phyloP scores from a whole-genome alignment of 2,888 invertebrate genomes.

The Acrocera orbiculus region DNA sequence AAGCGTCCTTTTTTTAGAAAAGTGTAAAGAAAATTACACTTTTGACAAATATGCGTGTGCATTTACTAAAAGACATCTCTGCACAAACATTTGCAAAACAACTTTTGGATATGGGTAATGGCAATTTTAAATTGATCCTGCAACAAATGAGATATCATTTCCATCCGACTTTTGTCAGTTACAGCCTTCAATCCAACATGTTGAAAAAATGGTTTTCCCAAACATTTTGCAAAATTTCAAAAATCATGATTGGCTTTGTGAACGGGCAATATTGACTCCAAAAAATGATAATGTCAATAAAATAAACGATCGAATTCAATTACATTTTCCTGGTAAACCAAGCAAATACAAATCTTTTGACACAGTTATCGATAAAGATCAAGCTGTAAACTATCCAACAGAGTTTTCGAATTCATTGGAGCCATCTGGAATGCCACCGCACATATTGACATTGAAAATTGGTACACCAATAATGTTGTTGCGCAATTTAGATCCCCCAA shows the following conservation, averaged over 20 bases:
- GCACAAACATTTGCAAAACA: conserved; percentile 10
- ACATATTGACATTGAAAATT: background rate
- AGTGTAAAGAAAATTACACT: conserved; percentile 5
- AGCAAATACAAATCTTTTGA: too few relatives aligned
- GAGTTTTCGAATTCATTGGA: too few relatives aligned
- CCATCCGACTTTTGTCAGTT: background rate
- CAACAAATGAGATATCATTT: conserved; percentile 2
- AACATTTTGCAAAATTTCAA: conserved; percentile 1
- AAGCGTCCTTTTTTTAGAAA: conserved; percentile 6
- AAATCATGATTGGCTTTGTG: conserved; percentile 3
- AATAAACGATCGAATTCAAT: too few relatives aligned
- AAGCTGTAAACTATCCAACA: background rate
- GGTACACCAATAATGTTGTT: background rate
- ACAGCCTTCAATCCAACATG: background rate
- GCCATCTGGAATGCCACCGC: background rate
- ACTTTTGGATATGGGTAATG: conserved; percentile 11
- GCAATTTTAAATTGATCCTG: conserved; percentile 4
- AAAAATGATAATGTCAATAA: too few relatives aligned
- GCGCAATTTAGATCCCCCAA: background rate
- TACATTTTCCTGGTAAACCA: too few relatives aligned
- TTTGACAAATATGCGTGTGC: conserved; percentile 10
- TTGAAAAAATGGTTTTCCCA: conserved; percentile 5
- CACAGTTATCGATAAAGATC: background rate
- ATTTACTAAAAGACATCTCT: conserved; percentile 9
- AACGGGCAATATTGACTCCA: background rate